Conservation (phyloP, 2,113 vertebrate genomes). For the Anser cygnoides region DNA sequence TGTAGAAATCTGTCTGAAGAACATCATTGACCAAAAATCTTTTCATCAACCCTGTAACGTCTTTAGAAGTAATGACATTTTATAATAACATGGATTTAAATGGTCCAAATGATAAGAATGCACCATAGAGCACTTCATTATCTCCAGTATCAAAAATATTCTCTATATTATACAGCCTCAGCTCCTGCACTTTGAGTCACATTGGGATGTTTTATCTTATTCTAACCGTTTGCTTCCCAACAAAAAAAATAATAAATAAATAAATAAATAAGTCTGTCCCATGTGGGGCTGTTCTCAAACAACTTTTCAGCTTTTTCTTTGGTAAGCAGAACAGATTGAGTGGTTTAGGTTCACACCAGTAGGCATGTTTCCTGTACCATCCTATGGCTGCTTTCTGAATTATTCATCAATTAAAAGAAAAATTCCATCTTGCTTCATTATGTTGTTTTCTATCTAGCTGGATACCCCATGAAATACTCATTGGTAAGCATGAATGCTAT, state of each 20-base stretch:
- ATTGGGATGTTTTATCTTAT: not conserved
- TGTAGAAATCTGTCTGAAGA: not conserved
- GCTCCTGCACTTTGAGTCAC: not conserved
- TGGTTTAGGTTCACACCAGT: not conserved
- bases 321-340: not conserved
- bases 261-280: not conserved
- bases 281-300: not conserved
- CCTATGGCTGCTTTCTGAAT: not conserved
- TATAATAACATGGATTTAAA: not conserved
- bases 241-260: not conserved
- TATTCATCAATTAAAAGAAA: slow-evolving; percentile 20
- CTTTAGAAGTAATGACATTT: not conserved
- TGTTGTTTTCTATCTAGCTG: not conserved
- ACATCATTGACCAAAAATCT: not conserved
- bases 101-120: not conserved
- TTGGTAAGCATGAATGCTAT: not conserved
- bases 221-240: not conserved
- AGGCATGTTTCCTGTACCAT: not conserved
- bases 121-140: not conserved
- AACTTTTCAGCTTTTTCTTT: not conserved
- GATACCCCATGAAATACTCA: not conserved
- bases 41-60: not conserved
- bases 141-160: not conserved
- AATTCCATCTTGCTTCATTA: not conserved
- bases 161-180: not conserved